Base-by-base conservation (phyloP, 2,888 invertebrate genomes). In the Notodonta ziczac region DNA sequence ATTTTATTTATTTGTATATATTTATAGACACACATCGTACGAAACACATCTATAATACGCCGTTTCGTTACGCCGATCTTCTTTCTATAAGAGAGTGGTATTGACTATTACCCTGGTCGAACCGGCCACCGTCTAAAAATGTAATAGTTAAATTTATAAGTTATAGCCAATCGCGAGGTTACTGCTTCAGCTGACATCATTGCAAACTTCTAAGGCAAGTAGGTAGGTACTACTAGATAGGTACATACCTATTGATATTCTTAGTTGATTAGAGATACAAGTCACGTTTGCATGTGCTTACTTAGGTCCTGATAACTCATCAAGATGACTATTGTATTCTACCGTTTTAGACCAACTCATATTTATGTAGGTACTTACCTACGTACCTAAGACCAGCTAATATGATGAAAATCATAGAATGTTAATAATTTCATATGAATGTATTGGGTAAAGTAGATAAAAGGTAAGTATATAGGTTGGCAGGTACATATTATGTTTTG, bases 301-400 rank as follows among this genome's bases (percentile, higher is more conserved):
- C 24, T 24, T 24, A 24, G 24, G 24, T 24, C 1, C 24, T 24
- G 46, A 46, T 64, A 60, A 60, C 54, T 62, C 66, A 58, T 64
- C 63, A 59, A 66, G 60, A 66, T 9, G 32, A 4, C 66, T 60
- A 75, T 74, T 75, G 75, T n/a, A n/a, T 73, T 53, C 75, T 65
- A n/a, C n/a, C n/a, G 46, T 67, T 75, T 68, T 61, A 24, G 68
- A 67, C 57, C 55, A 58, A 62, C 16, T 16, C n/a, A 40, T 42
- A 42, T 9, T 42, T 42, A 42, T 42, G 42, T 42, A 42, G 9
- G 24, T 24, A 42, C 42, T 42, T 35, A 35, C 7, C 35, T 35
- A 24, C 24, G 24, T 24, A 24, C 24, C 24, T 24, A 24, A 24
- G 24, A 24, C 24, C 2, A 24, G 24, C 24, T 24, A 24, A 24